A percentile compares a stretch with the other conserved stretches of the same genome.
Conservation (phyloP, 2,888 invertebrate genomes). For the Papilio protenor region DNA sequence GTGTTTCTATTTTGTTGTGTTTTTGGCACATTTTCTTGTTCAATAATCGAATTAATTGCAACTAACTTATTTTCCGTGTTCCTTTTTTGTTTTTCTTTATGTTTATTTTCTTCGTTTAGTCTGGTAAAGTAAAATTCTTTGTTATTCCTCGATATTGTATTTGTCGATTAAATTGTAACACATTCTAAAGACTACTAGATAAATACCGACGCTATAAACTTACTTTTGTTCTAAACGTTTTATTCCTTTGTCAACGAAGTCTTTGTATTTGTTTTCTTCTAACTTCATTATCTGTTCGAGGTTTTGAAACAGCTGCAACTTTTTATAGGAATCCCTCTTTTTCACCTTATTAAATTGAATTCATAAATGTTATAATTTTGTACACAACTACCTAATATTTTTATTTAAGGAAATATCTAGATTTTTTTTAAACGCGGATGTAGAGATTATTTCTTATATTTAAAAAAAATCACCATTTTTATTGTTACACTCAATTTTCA, state of each 20-base stretch:
- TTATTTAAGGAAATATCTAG: background rate
- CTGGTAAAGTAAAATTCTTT: background rate
- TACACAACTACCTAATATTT: background rate
- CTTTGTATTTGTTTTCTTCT: constrained; percentile 55
- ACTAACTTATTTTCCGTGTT: background rate
- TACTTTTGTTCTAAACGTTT: constrained; percentile 53
- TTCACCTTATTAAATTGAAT: constrained; percentile 49
- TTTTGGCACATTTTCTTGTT: background rate
- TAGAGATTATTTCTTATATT: no score
- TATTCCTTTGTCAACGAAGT: constrained; percentile 58
- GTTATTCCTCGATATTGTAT: background rate
- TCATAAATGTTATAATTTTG: background rate
- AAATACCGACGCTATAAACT: constrained; percentile 19
- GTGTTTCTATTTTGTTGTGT: background rate
- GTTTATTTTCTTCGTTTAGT: background rate
- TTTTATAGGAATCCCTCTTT: constrained; percentile 45
- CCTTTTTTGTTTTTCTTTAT: background rate
- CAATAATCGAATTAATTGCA: background rate
- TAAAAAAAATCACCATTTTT: no score
- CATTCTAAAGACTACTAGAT: background rate
- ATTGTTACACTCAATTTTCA: background rate
- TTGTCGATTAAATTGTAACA: background rate
- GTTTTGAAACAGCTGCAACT: constrained; percentile 51
- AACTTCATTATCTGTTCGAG: constrained; percentile 54
- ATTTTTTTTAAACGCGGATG: background rate